Percentiles rank a stretch among this genome's conserved stretches.
Conservation (phyloP, 35 echinoderm and acorn worm genomes). For the Anneissia japonica region DNA sequence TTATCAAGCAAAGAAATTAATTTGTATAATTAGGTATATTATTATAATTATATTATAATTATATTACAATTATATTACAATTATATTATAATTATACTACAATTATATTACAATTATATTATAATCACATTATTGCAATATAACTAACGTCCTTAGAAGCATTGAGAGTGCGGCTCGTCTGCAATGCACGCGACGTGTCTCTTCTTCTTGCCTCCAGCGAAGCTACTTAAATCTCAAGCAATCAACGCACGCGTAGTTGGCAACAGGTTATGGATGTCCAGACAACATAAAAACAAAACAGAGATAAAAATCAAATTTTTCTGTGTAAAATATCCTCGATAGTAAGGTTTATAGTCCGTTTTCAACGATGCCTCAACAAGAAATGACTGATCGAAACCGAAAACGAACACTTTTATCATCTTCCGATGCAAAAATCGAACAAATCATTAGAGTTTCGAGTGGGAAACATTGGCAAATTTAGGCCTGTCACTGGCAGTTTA, state of each 20-base stretch:
- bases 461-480: not conserved
- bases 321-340: not conserved
- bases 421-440: not conserved
- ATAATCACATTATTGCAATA: too few relatives aligned
- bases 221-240: not conserved
- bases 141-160: too few relatives aligned
- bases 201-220: too few relatives aligned
- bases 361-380: not conserved
- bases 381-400: not conserved
- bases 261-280: not conserved
- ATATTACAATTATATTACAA: too few relatives aligned
- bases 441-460: conserved; percentile 1
- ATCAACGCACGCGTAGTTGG: not conserved
- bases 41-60: too few relatives aligned
- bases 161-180: too few relatives aligned
- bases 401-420: not conserved
- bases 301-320: not conserved
- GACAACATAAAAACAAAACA: not conserved
- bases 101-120: too few relatives aligned
- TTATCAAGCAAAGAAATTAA: too few relatives aligned
- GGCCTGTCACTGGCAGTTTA: not conserved
- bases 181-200: not conserved
- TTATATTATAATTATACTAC: too few relatives aligned
- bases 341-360: not conserved
- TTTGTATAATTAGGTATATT: too few relatives aligned